Base-by-base conservation (phyloP, 2,113 vertebrate species). In the Tursiops truncatus region DNA sequence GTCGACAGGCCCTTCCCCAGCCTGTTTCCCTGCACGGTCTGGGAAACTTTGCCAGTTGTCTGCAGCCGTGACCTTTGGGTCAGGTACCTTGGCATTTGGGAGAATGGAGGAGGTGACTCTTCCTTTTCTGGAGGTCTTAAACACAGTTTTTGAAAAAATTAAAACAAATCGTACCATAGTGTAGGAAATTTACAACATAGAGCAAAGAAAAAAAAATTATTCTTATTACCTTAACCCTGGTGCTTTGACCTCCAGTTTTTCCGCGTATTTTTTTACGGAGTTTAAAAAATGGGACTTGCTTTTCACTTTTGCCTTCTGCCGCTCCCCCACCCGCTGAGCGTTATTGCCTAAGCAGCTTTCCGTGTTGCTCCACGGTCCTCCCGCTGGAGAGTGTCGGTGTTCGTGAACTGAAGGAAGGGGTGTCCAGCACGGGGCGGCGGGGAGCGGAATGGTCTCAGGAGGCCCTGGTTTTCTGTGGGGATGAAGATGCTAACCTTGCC, bases 401-500 rank as follows among this genome's bases (percentile, higher is more conserved):
- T 20, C 8, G 7, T 17, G 33, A 26, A 17, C 2, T 33, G 36
- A 31, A 63, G 53, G 92, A 38, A 41, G 44, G 94, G 79, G 41
- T 60, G 68, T 95, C 79, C 26, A 2, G 20, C 28, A 0, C 2
- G 20, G 80, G 50, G 4, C 21, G 31, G 93, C 56, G 4, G 31
- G 33, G 28, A 20, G 0, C 44, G 47, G 56, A n/a, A 23, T 41
- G 88, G 31, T 28, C n/a, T 84, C 8, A 36, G 87, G 79, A 79
- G 80, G 68, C n/a, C 36, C 44, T 60, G 68, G 33, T 56, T 83
- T 58, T 76, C 76, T 87, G 2, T 56, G 80, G 58, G 81, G 81
- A 53, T 87, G 70, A 88, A 56, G 88, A 85, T 62, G 76, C 97
- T 98, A 68, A 98, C 79, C 91, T 92, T 53, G 63, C 7, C 56